Conservation (phyloP, 2,888 invertebrate species). For the Drosophila incognita region DNA sequence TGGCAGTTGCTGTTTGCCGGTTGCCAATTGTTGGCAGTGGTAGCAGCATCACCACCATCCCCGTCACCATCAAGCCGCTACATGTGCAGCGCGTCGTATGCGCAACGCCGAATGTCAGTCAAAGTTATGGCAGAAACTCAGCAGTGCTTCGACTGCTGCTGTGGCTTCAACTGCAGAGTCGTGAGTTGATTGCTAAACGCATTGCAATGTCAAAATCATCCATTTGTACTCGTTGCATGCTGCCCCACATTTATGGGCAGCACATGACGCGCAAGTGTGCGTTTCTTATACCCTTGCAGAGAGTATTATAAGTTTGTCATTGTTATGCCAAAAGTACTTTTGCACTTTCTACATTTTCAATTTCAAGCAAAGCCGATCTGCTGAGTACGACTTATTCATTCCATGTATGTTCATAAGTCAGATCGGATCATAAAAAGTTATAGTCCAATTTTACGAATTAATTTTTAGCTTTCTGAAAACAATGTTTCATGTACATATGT, state of each 20-base stretch:
- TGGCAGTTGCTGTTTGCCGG: slow-evolving; percentile 27
- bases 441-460: not conserved
- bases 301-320: not conserved
- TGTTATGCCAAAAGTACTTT: not conserved
- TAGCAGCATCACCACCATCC: slow-evolving; percentile 3
- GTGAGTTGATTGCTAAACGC: slow-evolving; percentile 77
- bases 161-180: slow-evolving; percentile 55
- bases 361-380: not conserved
- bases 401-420: not conserved
- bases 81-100: slow-evolving; percentile 72
- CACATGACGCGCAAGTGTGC: slow-evolving; percentile 12
- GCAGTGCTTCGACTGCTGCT: slow-evolving; percentile 26
- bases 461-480: not conserved
- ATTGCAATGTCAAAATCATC: slow-evolving; percentile 62
- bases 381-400: not conserved
- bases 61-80: not conserved
- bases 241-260: slow-evolving; percentile 37
- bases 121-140: slow-evolving; percentile 25
- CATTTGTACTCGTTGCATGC: slow-evolving; percentile 20
- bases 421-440: not conserved
- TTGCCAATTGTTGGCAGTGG: slow-evolving; percentile 26
- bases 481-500: too few relatives aligned
- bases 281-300: slow-evolving; percentile 18
- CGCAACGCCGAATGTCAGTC: slow-evolving; percentile 57
- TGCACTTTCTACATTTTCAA: not conserved